Base-by-base conservation (phyloP, 1,140 invertebrate species). In the Drosophila rufa region DNA sequence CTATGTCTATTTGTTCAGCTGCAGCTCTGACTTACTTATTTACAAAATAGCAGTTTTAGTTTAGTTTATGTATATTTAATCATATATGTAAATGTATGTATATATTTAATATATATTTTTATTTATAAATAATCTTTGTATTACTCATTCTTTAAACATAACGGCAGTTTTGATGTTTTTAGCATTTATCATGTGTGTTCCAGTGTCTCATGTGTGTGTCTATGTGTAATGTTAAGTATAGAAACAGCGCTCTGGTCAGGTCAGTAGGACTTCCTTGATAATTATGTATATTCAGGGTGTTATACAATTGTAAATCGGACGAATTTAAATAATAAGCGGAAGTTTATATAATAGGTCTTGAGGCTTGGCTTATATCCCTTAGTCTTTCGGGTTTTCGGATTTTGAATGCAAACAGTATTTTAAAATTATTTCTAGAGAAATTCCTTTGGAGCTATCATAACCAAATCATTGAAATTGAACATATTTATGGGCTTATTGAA, bases 141-240 rank as follows among this genome's bases (percentile, higher is more conserved):
- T 84, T 90, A 89, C 59, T 89, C 62, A 79, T 74, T 89, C 87
- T 81, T 90, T 90, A 82, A 90, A 90, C 85, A 90, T 90, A 90
- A 90, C 85, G 85, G 85, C 85, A 90, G 85, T 90, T 90, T 86
- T 90, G 85, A 90, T 90, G 86, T 90, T 90, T 79, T 81, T 87
- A 83, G 80, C 85, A 89, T 82, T 75, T 79, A 43, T 69, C 58
- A 58, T 74, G 68, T 80, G 45, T 75, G 36, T 73, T 30, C 46
- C n/a, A 65, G 43, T 64, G 14, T 69, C 47, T 38, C 46, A 53
- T 61, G 55, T 76, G 15, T 65, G 43, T 76, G n/a, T 81, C 17
- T 79, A 25, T 82, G n/a, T 87, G 38, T 79, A 62, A 62, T 71
- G 22, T 60, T 68, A n/a, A 65, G 53, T 60, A 51, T 33, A n/a